These are phyloP conservation scores for Nannoperca obscura DNA, from an alignment of 2,797 vertebrate species.

Conservation along the genomic window DNA sequence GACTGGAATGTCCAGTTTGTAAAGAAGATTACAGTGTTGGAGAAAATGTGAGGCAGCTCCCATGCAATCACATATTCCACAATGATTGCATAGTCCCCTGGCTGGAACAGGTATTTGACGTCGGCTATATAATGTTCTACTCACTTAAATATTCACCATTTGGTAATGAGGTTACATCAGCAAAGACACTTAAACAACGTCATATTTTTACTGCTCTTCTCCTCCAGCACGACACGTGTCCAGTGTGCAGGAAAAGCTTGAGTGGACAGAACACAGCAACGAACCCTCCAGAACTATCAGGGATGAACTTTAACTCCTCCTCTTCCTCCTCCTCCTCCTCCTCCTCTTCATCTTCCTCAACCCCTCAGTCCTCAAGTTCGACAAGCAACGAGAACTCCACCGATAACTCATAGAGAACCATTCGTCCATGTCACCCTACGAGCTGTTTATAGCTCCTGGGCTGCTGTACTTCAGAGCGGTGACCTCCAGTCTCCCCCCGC, in stretches of 20 bases:
- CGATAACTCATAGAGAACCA: slow-evolving; percentile 92
- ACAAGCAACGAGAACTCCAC: slow-evolving; percentile 94
- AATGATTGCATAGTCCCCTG: slow-evolving; percentile 97
- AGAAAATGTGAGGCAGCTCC: slow-evolving; percentile 94
- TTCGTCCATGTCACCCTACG: slow-evolving; percentile 40
- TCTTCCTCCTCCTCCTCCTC: slow-evolving; percentile 92
- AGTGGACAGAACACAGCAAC: slow-evolving; percentile 98
- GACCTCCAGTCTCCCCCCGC: slow-evolving; percentile 65
- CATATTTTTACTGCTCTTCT: slow-evolving; percentile 11
- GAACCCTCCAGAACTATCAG: slow-evolving; percentile 96
- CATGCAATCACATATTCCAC: slow-evolving; percentile 99
- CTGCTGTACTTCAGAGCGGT: slow-evolving; percentile 60
- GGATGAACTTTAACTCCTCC: slow-evolving; percentile 95
- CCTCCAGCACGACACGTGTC: slow-evolving; percentile 96
- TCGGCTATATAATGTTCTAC: background rate
- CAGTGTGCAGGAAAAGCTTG: slow-evolving; percentile 98
- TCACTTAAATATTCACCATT: background rate
- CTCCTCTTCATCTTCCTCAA: slow-evolving; percentile 84
- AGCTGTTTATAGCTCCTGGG: slow-evolving; percentile 62
- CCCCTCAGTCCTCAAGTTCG: slow-evolving; percentile 89
- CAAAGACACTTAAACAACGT: background rate
- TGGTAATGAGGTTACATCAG: background rate
- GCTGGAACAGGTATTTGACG: slow-evolving; percentile 93
- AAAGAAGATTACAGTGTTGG: slow-evolving; percentile 97
- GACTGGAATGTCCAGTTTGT: slow-evolving; percentile 97